A percentile compares a stretch with the other conserved stretches of the same genome.
These are phyloP conservation scores for Chrysopilus asiliformis DNA, from an alignment of 2,888 invertebrate species.

Conservation along the genomic window DNA sequence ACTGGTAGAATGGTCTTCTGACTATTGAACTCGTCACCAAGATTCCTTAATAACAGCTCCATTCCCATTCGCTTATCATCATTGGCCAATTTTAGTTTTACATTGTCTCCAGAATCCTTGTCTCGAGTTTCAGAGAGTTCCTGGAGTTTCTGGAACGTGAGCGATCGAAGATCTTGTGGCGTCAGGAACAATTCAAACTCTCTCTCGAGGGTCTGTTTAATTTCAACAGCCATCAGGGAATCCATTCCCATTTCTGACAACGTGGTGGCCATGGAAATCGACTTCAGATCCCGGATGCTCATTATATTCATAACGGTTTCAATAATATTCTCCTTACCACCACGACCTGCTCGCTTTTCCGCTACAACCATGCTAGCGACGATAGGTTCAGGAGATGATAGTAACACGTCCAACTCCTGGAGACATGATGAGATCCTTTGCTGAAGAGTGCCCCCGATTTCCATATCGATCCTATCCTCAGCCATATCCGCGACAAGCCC, in stretches of 20 bases:
- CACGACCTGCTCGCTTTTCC: conserved; percentile 53
- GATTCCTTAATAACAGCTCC: conserved; percentile 44
- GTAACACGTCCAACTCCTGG: conserved; percentile 54
- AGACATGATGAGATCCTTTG: conserved; percentile 77
- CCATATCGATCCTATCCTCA: conserved; percentile 52
- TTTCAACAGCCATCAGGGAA: conserved; percentile 93
- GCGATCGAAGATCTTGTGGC: conserved; percentile 68
- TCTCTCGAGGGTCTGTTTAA: conserved; percentile 81
- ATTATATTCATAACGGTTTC: conserved; percentile 58
- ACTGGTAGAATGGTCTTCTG: conserved; percentile 42
- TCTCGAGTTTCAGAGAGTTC: conserved; percentile 25
- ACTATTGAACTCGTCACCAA: conserved; percentile 45
- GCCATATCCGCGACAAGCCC: conserved; percentile 69
- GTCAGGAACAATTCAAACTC: conserved; percentile 79
- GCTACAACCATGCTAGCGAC: conserved; percentile 80
- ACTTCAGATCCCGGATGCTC: conserved; percentile 54
- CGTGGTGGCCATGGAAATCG: conserved; percentile 53
- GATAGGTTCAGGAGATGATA: conserved; percentile 54
- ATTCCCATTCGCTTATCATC: conserved; percentile 36
- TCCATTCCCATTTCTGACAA: conserved; percentile 92
- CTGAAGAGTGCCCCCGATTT: conserved; percentile 69
- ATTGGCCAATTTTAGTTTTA: conserved; percentile 27
- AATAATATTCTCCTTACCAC: conserved; percentile 51
- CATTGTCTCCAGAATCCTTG: conserved; percentile 22
- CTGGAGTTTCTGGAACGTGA: conserved; percentile 49